Percentiles rank a stretch among this genome's conserved stretches.
These are phyloP conservation scores for Vultur gryphus DNA, from an alignment of 2,797 vertebrate species.

Conservation along the genomic window DNA sequence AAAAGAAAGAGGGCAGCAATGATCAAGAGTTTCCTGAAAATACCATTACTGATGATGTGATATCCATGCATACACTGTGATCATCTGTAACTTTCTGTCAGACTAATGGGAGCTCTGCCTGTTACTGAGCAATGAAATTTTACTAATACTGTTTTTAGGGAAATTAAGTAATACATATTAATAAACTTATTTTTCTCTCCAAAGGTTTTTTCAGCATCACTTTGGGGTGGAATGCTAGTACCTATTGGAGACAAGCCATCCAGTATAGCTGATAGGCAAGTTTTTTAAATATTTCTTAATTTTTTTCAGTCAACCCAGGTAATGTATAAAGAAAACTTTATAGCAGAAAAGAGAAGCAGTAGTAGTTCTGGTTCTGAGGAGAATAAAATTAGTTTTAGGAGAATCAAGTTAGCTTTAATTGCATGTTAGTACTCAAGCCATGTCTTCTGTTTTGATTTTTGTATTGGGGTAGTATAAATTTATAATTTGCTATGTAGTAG, in stretches of 20 bases:
- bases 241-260: slow-evolving; percentile 84
- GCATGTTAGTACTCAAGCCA: not conserved
- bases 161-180: not conserved
- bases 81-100: not conserved
- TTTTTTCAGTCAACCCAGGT: not conserved
- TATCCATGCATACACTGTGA: fast-evolving
- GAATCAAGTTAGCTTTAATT: not conserved
- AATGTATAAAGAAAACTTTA: not conserved
- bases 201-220: slow-evolving; percentile 88
- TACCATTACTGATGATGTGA: not conserved
- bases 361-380: not conserved
- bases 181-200: not conserved
- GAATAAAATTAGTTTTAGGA: not conserved
- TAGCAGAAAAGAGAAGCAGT: not conserved
- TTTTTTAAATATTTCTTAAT: not conserved
- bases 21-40: not conserved
- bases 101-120: not conserved
- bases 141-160: not conserved
- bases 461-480: not conserved
- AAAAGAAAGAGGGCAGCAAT: slow-evolving; percentile 23
- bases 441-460: not conserved
- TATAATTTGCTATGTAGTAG: not conserved
- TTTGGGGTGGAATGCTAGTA: slow-evolving; percentile 91
- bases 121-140: not conserved
- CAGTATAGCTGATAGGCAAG: slow-evolving; percentile 91